A percentile compares a stretch with the other conserved stretches of the same genome.
Conservation (phyloP, 2,888 invertebrate species). For the Clistopyga incitator region DNA sequence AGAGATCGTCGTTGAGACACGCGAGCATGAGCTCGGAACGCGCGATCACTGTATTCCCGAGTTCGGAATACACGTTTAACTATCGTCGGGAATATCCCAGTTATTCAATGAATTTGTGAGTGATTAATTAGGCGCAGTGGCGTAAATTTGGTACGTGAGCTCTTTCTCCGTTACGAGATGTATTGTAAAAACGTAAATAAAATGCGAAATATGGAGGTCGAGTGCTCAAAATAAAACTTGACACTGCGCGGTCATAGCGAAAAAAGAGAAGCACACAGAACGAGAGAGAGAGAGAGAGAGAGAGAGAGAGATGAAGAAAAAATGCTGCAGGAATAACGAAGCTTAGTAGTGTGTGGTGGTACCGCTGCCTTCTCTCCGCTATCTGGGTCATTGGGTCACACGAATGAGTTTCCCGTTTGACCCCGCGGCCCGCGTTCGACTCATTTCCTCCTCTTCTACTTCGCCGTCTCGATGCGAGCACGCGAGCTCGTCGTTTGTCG, state of each 20-base stretch:
- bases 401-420: constrained; percentile 80
- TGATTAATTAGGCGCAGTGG: constrained; percentile 6
- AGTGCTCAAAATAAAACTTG: constrained; percentile 15
- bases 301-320: constrained; percentile 15
- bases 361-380: constrained; percentile 66
- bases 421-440: constrained; percentile 68
- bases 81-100: constrained; percentile 47
- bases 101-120: constrained; percentile 58
- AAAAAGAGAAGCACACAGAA: not conserved
- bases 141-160: not conserved
- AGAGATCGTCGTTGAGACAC: constrained; percentile 43
- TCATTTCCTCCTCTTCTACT: constrained; percentile 43
- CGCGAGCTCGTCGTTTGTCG: constrained; percentile 56
- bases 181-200: not conserved
- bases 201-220: constrained; percentile 9
- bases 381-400: constrained; percentile 82
- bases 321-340: constrained; percentile 65
- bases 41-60: constrained; percentile 37
- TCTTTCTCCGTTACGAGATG: not conserved
- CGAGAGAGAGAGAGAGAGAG: not conserved
- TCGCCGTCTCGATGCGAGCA: constrained; percentile 41
- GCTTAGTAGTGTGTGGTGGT: constrained; percentile 65
- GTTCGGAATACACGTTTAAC: constrained; percentile 46
- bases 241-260: constrained; percentile 1
- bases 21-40: constrained; percentile 37